These are phyloP conservation scores for Diachasmimorpha longicaudata DNA, from an alignment of 1,140 invertebrate genomes.

Conservation along the genomic window DNA sequence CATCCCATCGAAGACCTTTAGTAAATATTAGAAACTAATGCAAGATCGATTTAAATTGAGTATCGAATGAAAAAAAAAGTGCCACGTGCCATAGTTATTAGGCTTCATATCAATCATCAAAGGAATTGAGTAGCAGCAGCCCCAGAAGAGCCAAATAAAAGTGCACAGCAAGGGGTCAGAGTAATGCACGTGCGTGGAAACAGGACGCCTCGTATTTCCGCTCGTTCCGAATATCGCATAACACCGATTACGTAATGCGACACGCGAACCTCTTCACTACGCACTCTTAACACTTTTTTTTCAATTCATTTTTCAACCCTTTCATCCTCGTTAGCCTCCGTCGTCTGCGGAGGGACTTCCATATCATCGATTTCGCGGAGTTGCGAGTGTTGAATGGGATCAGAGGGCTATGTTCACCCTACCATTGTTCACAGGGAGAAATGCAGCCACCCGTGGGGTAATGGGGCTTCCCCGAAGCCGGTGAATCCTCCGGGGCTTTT, in stretches of 20 bases:
- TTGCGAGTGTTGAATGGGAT: background rate
- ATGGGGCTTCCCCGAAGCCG: background rate
- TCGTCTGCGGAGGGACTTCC: background rate
- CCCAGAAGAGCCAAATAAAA: slow-evolving; percentile 4
- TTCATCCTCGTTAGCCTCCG: background rate
- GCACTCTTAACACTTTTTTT: slow-evolving; percentile 1
- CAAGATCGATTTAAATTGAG: background rate
- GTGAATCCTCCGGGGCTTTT: background rate
- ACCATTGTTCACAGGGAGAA: background rate
- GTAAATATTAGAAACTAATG: no score
- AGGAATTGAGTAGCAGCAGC: background rate
- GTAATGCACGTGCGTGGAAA: slow-evolving; percentile 23
- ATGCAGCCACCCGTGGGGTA: background rate
- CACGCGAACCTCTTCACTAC: slow-evolving; percentile 8
- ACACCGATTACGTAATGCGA: slow-evolving; percentile 30
- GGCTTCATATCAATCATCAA: background rate
- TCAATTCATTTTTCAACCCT: background rate
- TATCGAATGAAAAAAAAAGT: background rate
- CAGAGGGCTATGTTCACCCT: background rate
- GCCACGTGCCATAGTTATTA: background rate
- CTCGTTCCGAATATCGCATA: slow-evolving; percentile 27
- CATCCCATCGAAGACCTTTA: background rate
- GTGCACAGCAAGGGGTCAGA: background rate
- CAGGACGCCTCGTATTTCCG: slow-evolving; percentile 29
- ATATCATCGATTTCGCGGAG: background rate